Evolutionary conservation across 2,888 invertebrate genomes (phyloP).

Genomic region (Philhelius pedissequus): DNA sequence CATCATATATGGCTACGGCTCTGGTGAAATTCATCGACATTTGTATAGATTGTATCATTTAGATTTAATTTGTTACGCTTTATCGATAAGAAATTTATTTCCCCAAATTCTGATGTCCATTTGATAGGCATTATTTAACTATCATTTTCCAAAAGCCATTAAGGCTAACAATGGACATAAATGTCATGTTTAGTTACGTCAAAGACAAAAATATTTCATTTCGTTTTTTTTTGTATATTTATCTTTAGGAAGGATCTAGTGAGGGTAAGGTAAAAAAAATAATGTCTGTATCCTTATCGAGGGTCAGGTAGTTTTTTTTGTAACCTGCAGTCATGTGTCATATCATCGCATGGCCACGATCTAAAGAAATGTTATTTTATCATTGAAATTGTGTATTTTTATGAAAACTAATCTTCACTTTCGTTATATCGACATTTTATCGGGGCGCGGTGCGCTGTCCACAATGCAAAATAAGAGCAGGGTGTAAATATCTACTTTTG

Average conservation of each 20-base stretch:
- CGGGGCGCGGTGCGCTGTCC: too few relatives aligned
- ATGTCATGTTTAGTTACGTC: neutral
- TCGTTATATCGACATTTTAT: neutral
- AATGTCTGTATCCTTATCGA: neutral
- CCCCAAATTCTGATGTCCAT: neutral
- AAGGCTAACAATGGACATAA: neutral
- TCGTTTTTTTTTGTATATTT: neutral
- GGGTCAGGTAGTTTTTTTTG: neutral
- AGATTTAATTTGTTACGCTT: neutral
- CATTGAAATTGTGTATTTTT: conserved; percentile 1
- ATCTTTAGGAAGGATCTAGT: neutral
- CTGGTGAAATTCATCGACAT: neutral
- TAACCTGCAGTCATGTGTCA: neutral
- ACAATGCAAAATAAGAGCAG: neutral
- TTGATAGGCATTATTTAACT: neutral
- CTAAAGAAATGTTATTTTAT: neutral
- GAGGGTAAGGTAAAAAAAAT: neutral
- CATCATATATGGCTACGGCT: neutral
- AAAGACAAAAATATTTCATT: neutral
- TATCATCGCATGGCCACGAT: neutral
- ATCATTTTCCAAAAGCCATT: neutral
- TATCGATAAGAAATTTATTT: neutral
- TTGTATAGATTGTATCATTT: neutral
- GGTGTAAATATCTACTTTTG: neutral
- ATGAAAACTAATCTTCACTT: conserved; percentile 48